Conservation (phyloP, 1,140 invertebrate species). For the Panulirus ornatus region DNA sequence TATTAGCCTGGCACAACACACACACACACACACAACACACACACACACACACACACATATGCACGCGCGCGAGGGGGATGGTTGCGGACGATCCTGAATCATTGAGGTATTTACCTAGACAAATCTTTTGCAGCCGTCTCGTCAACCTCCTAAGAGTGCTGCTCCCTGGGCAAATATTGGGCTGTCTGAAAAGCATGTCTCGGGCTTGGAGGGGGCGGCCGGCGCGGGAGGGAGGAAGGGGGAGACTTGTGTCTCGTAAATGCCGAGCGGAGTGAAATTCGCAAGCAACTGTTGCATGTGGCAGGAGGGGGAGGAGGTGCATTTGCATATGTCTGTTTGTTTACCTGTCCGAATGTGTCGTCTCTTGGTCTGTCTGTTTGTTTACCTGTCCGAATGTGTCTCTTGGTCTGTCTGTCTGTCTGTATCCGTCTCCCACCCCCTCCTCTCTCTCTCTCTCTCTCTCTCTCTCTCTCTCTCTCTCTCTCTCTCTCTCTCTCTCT, state of each 20-base stretch:
- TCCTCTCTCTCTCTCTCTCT: neutral
- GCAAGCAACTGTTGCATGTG: neutral
- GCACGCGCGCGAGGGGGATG: no score
- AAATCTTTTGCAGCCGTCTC: constrained; percentile 13
- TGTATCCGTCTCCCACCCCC: neutral
- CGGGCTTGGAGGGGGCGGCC: no score
- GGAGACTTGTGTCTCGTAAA: neutral
- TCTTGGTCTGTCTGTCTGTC: no score
- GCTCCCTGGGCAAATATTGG: constrained; percentile 8
- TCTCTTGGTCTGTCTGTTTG: no score
- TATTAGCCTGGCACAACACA: no score
- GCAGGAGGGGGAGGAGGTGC: neutral
- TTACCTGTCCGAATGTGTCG: no score
- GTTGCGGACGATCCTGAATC: neutral
- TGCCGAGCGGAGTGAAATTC: neutral
- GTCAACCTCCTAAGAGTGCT: constrained; percentile 9
- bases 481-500: neutral
- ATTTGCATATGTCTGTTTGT: neutral
- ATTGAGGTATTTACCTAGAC: neutral
- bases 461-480: neutral
- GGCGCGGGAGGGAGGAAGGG: no score
- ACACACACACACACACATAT: no score
- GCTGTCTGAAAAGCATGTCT: constrained; percentile 7
- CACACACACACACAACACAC: no score
- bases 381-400: no score